These are phyloP conservation scores for Pseudolaguvia tuberculata DNA, from an alignment of 2,113 vertebrate genomes.

Conservation along the genomic window DNA sequence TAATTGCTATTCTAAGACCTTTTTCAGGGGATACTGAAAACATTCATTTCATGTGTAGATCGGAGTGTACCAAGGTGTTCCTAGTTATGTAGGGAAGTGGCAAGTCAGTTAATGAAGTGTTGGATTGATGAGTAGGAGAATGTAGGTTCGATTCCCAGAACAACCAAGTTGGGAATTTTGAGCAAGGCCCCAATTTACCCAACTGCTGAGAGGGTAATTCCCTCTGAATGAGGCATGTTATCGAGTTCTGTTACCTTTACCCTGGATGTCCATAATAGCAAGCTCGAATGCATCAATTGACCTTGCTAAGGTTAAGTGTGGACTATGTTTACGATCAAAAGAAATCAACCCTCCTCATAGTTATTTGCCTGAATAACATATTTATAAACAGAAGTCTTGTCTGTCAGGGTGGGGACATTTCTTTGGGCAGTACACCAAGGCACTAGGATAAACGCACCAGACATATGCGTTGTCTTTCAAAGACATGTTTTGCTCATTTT, in stretches of 20 bases:
- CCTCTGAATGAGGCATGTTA: no score
- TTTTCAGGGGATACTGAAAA: slow-evolving; percentile 34
- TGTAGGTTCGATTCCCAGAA: no score
- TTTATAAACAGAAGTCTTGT: slow-evolving; percentile 33
- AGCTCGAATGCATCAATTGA: slow-evolving; percentile 51
- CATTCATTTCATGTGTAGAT: slow-evolving; percentile 44
- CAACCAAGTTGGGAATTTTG: no score
- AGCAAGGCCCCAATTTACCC: no score
- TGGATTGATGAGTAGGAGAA: no score
- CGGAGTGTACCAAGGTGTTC: slow-evolving; percentile 49
- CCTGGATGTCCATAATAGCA: slow-evolving; percentile 10
- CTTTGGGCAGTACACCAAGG: slow-evolving; percentile 19
- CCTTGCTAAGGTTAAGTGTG: slow-evolving; percentile 61
- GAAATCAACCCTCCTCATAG: slow-evolving; percentile 13
- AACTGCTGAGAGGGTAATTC: no score
- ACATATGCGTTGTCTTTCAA: background rate
- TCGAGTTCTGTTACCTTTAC: background rate
- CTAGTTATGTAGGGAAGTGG: slow-evolving; percentile 36
- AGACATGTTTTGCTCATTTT: slow-evolving; percentile 23
- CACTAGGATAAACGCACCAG: slow-evolving; percentile 16
- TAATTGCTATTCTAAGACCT: slow-evolving; percentile 13
- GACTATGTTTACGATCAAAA: slow-evolving; percentile 46
- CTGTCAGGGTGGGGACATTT: slow-evolving; percentile 20
- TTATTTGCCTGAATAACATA: slow-evolving; percentile 26
- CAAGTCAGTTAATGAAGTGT: no score